Base-by-base conservation (phyloP, 2,888 invertebrate species). In the Catonia carolina region DNA sequence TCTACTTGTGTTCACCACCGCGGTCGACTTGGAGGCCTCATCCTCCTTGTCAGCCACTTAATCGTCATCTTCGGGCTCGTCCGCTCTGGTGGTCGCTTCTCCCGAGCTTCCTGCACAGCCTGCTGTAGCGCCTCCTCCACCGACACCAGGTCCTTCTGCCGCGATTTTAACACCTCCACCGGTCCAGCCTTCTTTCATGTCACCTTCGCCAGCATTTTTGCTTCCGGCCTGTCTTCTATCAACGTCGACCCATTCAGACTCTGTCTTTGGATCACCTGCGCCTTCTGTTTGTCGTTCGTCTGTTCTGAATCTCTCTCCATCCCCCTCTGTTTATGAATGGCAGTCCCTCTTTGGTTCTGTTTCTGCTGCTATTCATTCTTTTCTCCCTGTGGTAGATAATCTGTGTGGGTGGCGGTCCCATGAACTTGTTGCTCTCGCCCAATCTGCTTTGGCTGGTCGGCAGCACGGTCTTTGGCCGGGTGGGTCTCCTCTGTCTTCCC, bases 401-500 rank as follows among this genome's bases (percentile, higher is more conserved):
- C 17, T n/a, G 15, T 15, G 18, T n/a, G 39, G 14, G 6, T 39
- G 39, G 39, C 39, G 18, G 39, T 17, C 17, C 14, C 39, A n/a
- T 39, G 17, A 39, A 39, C 2, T 39, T 2, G 14, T 12, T 8
- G 2, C 2, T n/a, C 2, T 39, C 2, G 33, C 55, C 49, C 10
- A 4, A 7, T 8, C 54, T 22, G 10, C 31, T 39, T 39, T 48
- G 37, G 37, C 22, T 31, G 18, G 37, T 33, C 33, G 31, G 23
- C 37, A 37, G 31, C 48, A 41, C 48, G 20, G 31, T 23, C 15
- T 33, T 31, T 35, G 14, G 17, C 55, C 17, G 31, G 18, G 15
- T 14, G 52, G 49, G 23, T 37, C 47, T 49, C 42, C 48, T 48
- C 47, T 36, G 17, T 48, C 37, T 47, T 55, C 48, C 48, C 55